A percentile compares a stretch with the other conserved stretches of the same genome.
These are phyloP conservation scores for Sinodicranocentrus sp. DNA, from an alignment of 2,888 invertebrate genomes.

Conservation along the genomic window DNA sequence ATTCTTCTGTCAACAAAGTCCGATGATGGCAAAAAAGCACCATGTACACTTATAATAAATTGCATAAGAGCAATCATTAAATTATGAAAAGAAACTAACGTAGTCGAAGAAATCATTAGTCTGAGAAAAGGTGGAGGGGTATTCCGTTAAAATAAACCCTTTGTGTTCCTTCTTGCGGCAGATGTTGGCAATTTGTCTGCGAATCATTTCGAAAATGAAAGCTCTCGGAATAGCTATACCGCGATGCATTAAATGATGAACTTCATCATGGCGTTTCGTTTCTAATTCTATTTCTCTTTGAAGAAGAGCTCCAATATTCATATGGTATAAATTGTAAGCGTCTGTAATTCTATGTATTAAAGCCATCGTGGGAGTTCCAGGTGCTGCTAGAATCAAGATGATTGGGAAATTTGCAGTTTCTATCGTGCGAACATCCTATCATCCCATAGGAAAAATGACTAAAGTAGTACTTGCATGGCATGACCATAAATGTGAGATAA, in stretches of 20 bases:
- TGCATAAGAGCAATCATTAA: background rate
- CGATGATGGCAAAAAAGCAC: too few species aligned
- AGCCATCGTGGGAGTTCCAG: conserved; percentile 46
- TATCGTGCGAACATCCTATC: conserved; percentile 42
- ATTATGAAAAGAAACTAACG: background rate
- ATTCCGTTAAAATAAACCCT: conserved; percentile 56
- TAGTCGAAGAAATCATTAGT: conserved; percentile 17
- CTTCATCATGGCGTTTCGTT: conserved; percentile 32
- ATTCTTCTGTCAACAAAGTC: too few species aligned
- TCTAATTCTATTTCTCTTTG: conserved; percentile 47
- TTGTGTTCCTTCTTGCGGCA: conserved; percentile 16
- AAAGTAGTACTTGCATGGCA: too few species aligned
- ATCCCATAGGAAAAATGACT: background rate
- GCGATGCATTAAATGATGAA: conserved; percentile 48
- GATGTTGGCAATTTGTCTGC: conserved; percentile 52
- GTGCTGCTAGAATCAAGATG: conserved; percentile 42
- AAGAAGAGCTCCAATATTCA: conserved; percentile 50
- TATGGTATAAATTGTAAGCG: conserved; percentile 31
- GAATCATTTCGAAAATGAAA: conserved; percentile 50
- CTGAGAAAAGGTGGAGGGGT: conserved; percentile 44
- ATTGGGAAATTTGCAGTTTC: conserved; percentile 37
- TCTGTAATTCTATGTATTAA: conserved; percentile 39
- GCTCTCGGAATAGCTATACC: conserved; percentile 56
- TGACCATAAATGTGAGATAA: background rate
- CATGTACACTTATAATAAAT: background rate